These are phyloP conservation scores for Montipora foliosa DNA, from an alignment of 64 coral and sea anemone genomes.

Conservation along the genomic window DNA sequence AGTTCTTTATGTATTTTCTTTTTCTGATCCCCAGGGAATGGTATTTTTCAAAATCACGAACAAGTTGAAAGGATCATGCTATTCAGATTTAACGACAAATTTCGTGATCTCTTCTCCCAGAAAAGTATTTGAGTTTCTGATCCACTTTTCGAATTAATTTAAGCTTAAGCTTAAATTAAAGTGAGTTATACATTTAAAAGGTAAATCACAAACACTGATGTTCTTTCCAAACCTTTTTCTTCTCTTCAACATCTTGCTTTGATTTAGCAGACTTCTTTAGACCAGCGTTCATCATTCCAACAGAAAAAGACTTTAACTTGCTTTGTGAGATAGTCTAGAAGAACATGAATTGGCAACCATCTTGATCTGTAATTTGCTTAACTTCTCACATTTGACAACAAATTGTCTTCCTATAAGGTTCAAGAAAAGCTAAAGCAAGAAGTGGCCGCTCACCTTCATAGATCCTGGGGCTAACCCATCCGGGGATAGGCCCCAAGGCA, in stretches of 20 bases:
- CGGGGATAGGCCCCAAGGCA: conserved; percentile 92
- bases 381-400: background rate
- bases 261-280: conserved; percentile 80
- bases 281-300: conserved; percentile 88
- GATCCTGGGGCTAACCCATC: conserved; percentile 88
- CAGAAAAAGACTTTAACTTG: conserved; percentile 91
- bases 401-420: background rate
- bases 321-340: conserved; percentile 80
- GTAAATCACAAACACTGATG: background rate
- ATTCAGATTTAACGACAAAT: too few species aligned
- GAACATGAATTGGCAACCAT: background rate
- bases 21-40: too few species aligned
- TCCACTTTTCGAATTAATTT: too few species aligned
- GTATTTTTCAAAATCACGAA: too few species aligned
- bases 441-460: conserved; percentile 71
- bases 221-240: conserved; percentile 71
- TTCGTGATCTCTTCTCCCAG: too few species aligned
- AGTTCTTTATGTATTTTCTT: too few species aligned
- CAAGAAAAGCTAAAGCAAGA: too few species aligned
- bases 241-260: conserved; percentile 89
- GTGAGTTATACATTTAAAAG: too few species aligned
- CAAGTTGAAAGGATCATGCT: too few species aligned
- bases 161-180: too few species aligned
- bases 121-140: too few species aligned
- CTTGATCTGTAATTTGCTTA: background rate